Base-by-base conservation (phyloP, 92 coral and sea anemone species). In the Montipora capitata region DNA sequence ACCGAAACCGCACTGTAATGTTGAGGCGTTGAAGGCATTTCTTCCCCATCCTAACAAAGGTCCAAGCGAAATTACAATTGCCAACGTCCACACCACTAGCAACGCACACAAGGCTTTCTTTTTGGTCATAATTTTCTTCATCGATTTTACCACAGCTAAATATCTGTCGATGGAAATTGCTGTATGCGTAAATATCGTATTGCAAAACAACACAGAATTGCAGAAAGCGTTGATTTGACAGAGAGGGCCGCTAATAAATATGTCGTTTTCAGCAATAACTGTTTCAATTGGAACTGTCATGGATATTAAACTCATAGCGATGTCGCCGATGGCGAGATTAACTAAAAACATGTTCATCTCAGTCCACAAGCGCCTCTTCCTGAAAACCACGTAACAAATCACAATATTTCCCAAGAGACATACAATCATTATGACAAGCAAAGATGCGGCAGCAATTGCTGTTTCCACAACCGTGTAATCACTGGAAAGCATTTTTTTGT, bases 21-120 rank as follows among this genome's bases (percentile, higher is more conserved):
- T 91, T 1, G 98, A 88, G 18, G 78, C 92, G 77, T 95, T 95
- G 77, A 91, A 95, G 8, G 84, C 91, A 89, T 79, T 88, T 10
- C 84, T 84, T 15, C 98, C 98, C 98, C 98, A 95, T 79, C 98
- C 98, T 16, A 95, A 72, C 59, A 88, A 10, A 43, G 98, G 98
- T 3, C 96, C 96, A 4, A 93, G 86, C 5, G 96, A 88, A 35
- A 95, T 89, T 13, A 76, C 40, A 27, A 74, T 91, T 4, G 98
- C 80, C 40, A 95, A 48, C 11, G 87, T 59, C 98, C 98, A 95
- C 14, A 88, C 95, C 2, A 88, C 95, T 7, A 91, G 41, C 42
- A 95, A 83, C 91, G 85, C 80, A 3, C 79, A 79, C 14, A 81
- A 72, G 0, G 96, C 96, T 80, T 93, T 95, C 76, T 80, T 91